Percentiles rank a stretch among this genome's conserved stretches.
Evolutionary conservation across 1,140 invertebrate species (phyloP).

Genomic region (Elysia chlorotica): DNA sequence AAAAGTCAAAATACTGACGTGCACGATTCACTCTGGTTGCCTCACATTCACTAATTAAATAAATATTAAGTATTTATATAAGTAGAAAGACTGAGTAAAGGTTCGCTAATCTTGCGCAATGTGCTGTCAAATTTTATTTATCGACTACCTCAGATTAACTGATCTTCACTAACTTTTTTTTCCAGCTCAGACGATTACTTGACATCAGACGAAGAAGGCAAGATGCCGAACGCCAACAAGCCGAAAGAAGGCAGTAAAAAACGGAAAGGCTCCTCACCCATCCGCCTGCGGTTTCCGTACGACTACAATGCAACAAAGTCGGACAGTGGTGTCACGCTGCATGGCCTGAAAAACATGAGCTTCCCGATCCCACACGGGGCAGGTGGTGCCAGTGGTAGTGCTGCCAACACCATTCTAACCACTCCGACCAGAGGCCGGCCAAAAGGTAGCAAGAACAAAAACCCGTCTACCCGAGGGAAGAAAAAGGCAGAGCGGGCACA

Average conservation of each 20-base stretch:
- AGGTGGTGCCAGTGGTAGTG: neutral
- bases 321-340: conserved; percentile 1
- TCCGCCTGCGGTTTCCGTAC: conserved; percentile 19
- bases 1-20: too few relatives aligned
- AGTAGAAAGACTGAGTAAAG: too few relatives aligned
- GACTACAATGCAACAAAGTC: conserved; percentile 15
- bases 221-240: neutral
- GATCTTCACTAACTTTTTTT: too few relatives aligned
- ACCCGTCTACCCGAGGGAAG: neutral
- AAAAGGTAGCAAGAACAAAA: conserved; percentile 18
- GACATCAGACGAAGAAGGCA: conserved; percentile 22
- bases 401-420: conserved; percentile 6
- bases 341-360: conserved; percentile 15
- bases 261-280: conserved; percentile 17
- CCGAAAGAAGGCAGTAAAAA: conserved; percentile 24
- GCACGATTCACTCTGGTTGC: neutral
- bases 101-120: too few relatives aligned
- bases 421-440: conserved; percentile 11
- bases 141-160: too few relatives aligned
- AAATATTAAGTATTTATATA: too few relatives aligned
- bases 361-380: conserved; percentile 16
- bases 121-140: too few relatives aligned
- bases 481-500: conserved; percentile 13
- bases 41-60: neutral
- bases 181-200: conserved; percentile 23